A percentile compares a stretch with the other conserved stretches of the same genome.
Conservation (phyloP, 2,797 vertebrate species). For the Macropodus opercularis region DNA sequence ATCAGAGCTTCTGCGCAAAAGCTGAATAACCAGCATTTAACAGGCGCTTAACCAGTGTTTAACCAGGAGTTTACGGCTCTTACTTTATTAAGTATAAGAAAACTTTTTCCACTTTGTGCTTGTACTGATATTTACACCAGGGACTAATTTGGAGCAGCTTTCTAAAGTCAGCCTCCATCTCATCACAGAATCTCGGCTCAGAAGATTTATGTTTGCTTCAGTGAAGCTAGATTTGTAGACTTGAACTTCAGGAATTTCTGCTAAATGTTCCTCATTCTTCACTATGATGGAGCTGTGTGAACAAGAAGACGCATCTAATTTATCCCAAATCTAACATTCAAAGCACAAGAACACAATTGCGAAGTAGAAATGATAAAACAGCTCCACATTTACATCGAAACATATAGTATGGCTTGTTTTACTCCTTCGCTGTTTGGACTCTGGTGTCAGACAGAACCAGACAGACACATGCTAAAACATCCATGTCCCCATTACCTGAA, state of each 20-base stretch:
- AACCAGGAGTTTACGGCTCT: conserved; percentile 30
- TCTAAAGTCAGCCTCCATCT: conserved; percentile 24
- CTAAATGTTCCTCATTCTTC: conserved; percentile 5
- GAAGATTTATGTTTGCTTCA: conserved; percentile 25
- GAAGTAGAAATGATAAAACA: background rate
- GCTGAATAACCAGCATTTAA: conserved; percentile 29
- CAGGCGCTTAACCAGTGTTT: conserved; percentile 36
- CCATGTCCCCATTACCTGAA: too few relatives aligned
- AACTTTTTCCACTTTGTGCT: conserved; percentile 27
- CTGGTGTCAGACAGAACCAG: background rate
- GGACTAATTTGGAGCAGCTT: conserved; percentile 37
- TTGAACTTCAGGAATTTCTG: conserved; percentile 9
- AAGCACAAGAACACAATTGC: background rate
- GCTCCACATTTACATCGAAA: too few relatives aligned
- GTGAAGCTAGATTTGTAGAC: conserved; percentile 22
- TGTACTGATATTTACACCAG: conserved; percentile 31
- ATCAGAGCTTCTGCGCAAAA: too few relatives aligned
- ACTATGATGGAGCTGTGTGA: background rate
- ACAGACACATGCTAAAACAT: background rate
- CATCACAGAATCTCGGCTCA: conserved; percentile 22
- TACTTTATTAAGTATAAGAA: conserved; percentile 26
- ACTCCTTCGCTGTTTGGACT: background rate
- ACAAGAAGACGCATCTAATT: background rate
- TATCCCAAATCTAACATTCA: background rate
- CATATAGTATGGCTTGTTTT: too few relatives aligned